Conservation (phyloP, 37 sponge, comb jelly and placozoan species). For the Chondrosia reniformis region DNA sequence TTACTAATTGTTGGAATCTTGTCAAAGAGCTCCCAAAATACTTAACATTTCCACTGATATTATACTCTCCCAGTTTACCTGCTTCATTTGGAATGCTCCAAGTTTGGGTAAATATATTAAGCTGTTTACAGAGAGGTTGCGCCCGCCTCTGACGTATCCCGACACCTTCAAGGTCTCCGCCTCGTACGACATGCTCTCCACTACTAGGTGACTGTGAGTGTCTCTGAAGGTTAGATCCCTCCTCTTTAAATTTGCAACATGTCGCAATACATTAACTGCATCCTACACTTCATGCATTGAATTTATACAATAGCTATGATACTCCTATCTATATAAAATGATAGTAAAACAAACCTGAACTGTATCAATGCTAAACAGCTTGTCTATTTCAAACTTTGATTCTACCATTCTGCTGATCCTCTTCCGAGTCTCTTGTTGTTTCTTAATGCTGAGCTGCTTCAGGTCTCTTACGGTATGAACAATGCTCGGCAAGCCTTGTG, state of each 20-base stretch:
- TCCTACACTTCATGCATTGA: constrained; percentile 28
- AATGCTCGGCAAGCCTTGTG: constrained; percentile 77
- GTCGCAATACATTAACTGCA: constrained; percentile 51
- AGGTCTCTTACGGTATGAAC: constrained; percentile 48
- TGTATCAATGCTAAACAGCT: constrained; percentile 42
- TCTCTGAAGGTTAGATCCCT: constrained; percentile 56
- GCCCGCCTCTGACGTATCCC: constrained; percentile 87
- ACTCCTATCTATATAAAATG: background rate
- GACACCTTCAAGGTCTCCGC: constrained; percentile 44
- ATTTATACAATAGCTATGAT: background rate
- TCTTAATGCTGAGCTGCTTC: constrained; percentile 11
- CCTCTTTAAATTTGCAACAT: constrained; percentile 55
- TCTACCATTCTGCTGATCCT: constrained; percentile 30
- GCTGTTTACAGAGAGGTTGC: constrained; percentile 67
- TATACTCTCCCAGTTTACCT: too few relatives aligned
- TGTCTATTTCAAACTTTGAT: constrained; percentile 53
- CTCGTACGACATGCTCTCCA: constrained; percentile 41
- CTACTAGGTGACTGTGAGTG: constrained; percentile 61
- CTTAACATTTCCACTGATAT: too few relatives aligned
- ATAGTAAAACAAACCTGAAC: constrained; percentile 25
- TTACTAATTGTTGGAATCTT: too few relatives aligned
- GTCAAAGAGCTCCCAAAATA: too few relatives aligned
- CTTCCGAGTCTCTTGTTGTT: constrained; percentile 26
- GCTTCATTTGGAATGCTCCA: constrained; percentile 77
- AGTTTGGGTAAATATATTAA: constrained; percentile 75